A percentile compares a stretch with the other conserved stretches of the same genome.
Conservation (phyloP, 2,797 vertebrate species). For the Microcaecilia unicolor region DNA sequence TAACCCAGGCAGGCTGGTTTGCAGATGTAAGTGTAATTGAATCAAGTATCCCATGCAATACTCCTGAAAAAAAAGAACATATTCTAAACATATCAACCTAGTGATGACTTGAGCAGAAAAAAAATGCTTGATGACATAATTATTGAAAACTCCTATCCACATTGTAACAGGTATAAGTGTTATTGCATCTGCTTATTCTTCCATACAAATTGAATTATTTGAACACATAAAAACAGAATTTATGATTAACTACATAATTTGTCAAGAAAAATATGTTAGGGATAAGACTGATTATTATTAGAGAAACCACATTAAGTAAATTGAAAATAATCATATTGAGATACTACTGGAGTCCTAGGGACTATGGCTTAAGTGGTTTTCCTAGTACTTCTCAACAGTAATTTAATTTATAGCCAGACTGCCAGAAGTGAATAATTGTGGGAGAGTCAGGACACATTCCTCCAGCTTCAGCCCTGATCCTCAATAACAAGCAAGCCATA, state of each 20-base stretch:
- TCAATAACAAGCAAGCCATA: constrained; percentile 8
- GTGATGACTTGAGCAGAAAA: too few relatives aligned
- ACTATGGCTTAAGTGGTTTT: not conserved
- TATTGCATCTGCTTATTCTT: too few relatives aligned
- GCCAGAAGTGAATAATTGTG: constrained; percentile 17
- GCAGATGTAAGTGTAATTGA: too few relatives aligned
- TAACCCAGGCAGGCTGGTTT: too few relatives aligned
- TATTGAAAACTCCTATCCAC: too few relatives aligned
- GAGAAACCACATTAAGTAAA: not conserved
- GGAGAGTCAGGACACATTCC: constrained; percentile 14
- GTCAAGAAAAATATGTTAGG: not conserved
- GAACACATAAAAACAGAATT: not conserved
- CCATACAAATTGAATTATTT: not conserved
- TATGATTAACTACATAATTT: not conserved
- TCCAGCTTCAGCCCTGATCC: not conserved
- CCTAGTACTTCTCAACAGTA: not conserved
- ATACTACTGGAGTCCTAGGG: not conserved
- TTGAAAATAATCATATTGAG: not conserved
- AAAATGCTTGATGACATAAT: too few relatives aligned
- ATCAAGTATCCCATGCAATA: too few relatives aligned
- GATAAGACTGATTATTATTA: not conserved
- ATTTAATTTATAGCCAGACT: constrained; percentile 13
- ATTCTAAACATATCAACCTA: too few relatives aligned
- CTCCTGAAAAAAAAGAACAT: too few relatives aligned
- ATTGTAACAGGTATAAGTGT: too few relatives aligned